Conservation (phyloP, 2,113 vertebrate genomes). For the Megaceryle torquata region DNA sequence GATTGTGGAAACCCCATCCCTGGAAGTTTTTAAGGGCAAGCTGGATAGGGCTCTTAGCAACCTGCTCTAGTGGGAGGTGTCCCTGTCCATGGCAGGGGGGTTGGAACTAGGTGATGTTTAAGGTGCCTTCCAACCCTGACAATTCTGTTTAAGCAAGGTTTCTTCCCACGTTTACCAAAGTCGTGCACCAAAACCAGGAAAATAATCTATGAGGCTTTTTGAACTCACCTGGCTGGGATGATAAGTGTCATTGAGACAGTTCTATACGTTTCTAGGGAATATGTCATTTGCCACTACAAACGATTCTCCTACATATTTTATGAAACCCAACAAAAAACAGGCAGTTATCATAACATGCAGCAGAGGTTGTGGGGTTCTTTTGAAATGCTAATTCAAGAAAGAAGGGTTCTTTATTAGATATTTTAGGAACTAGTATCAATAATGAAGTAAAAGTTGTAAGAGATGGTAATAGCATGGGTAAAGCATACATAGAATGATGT, state of each 20-base stretch:
- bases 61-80: too few relatives aligned
- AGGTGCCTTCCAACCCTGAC: too few relatives aligned
- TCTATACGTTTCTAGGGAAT: background rate
- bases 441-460: background rate
- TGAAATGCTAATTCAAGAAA: background rate
- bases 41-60: too few relatives aligned
- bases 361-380: background rate
- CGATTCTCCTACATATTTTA: background rate
- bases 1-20: too few relatives aligned
- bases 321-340: background rate
- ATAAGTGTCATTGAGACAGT: background rate
- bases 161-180: background rate
- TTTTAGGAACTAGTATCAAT: background rate
- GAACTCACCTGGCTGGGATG: background rate
- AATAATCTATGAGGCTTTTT: background rate
- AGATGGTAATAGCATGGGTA: background rate
- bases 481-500: background rate
- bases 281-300: background rate
- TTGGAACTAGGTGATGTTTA: too few relatives aligned
- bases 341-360: background rate
- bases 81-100: too few relatives aligned
- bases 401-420: background rate
- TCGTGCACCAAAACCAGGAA: background rate
- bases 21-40: too few relatives aligned
- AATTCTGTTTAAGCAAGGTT: background rate